These are phyloP conservation scores for Bradypodion pumilum DNA, from an alignment of 2,797 vertebrate species.

Conservation along the genomic window DNA sequence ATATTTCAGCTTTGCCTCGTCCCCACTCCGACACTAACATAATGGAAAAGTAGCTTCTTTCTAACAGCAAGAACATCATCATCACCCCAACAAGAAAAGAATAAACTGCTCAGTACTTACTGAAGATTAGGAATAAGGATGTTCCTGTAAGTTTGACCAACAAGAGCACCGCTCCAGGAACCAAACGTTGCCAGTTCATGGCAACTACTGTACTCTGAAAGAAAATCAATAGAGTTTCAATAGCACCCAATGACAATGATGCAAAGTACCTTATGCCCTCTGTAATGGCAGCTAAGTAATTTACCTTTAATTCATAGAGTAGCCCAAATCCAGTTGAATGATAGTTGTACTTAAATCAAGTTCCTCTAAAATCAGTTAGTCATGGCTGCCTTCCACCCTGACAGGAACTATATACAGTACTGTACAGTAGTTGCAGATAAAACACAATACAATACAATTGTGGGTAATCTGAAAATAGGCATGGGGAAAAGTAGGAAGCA, in stretches of 20 bases:
- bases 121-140: slow-evolving; percentile 17
- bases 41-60: neutral
- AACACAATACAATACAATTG: no score
- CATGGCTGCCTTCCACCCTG: neutral
- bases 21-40: neutral
- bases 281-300: neutral
- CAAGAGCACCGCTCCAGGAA: slow-evolving; percentile 9
- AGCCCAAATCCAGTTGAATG: neutral
- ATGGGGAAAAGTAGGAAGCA: no score
- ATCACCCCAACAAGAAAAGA: neutral
- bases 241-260: neutral
- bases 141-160: slow-evolving; percentile 20
- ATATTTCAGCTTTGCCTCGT: neutral
- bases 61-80: neutral
- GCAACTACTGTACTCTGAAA: slow-evolving; percentile 20
- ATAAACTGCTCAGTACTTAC: slow-evolving; percentile 10
- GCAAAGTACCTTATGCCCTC: no score
- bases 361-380: neutral
- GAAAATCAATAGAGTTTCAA: neutral
- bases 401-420: no score
- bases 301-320: neutral
- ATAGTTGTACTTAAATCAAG: neutral
- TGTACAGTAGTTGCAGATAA: no score
- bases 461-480: no score
- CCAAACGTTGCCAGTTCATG: neutral